Conservation (phyloP, 1,140 invertebrate genomes). For the Sminthurides bifidus region DNA sequence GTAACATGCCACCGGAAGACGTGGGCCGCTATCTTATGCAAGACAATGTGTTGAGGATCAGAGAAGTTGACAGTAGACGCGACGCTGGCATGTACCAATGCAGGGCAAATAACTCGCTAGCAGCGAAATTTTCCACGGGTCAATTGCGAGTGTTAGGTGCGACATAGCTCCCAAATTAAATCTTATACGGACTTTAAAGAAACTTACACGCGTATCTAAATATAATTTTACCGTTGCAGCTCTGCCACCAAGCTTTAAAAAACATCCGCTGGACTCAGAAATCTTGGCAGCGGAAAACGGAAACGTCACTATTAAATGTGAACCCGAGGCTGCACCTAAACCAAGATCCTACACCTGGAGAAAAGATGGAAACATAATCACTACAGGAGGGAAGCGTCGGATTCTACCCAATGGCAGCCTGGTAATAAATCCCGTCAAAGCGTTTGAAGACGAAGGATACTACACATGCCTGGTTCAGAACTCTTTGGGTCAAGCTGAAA, state of each 20-base stretch:
- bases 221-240: conserved; percentile 41
- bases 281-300: conserved; percentile 80
- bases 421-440: conserved; percentile 73
- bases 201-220: neutral
- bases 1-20: conserved; percentile 53
- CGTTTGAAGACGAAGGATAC: conserved; percentile 71
- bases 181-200: conserved; percentile 21
- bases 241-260: conserved; percentile 79
- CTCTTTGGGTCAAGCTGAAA: conserved; percentile 65
- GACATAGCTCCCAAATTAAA: conserved; percentile 25
- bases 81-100: conserved; percentile 97
- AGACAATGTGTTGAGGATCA: conserved; percentile 78
- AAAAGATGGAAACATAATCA: conserved; percentile 72
- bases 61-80: conserved; percentile 55
- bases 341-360: conserved; percentile 76
- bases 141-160: conserved; percentile 72
- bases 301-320: conserved; percentile 81
- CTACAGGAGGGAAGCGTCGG: conserved; percentile 57
- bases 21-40: conserved; percentile 63
- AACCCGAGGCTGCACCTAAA: conserved; percentile 84
- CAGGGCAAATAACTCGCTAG: conserved; percentile 75
- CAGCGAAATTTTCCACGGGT: conserved; percentile 71
- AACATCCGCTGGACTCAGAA: conserved; percentile 72
- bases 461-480: conserved; percentile 82
- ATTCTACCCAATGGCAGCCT: conserved; percentile 73